Evolutionary conservation across 2,888 invertebrate species (phyloP).

Genomic region (Iphiclides podalirius): DNA sequence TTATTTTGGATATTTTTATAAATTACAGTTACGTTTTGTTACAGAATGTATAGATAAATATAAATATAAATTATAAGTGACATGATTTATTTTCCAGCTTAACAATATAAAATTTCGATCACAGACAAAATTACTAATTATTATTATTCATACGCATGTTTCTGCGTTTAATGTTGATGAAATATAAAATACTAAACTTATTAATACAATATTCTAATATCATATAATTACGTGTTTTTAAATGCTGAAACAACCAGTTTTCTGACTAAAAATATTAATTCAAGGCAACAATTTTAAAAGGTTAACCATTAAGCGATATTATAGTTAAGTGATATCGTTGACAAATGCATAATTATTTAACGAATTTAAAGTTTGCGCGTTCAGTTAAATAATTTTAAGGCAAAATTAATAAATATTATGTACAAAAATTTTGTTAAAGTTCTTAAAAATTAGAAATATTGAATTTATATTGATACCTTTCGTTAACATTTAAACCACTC

Average conservation of each 20-base stretch:
- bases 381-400: neutral
- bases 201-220: conserved; percentile 62
- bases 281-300: conserved; percentile 55
- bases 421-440: too few species aligned
- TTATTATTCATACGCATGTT: conserved; percentile 56
- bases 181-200: conserved; percentile 74
- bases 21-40: neutral
- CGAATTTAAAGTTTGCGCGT: conserved; percentile 8
- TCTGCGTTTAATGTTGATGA: conserved; percentile 63
- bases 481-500: neutral
- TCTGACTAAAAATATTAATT: conserved; percentile 55
- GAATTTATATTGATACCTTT: neutral
- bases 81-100: conserved; percentile 66
- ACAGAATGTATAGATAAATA: conserved; percentile 30
- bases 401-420: neutral
- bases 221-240: conserved; percentile 63
- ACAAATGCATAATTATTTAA: conserved; percentile 5
- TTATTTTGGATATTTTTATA: neutral
- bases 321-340: neutral
- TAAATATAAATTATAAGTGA: conserved; percentile 29
- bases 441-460: neutral
- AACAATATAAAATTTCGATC: conserved; percentile 77
- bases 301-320: conserved; percentile 12
- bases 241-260: conserved; percentile 70
- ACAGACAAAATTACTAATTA: conserved; percentile 74